A percentile compares a stretch with the other conserved stretches of the same genome.
Evolutionary conservation across 1,140 invertebrate species (phyloP).

Genomic region (Tribolium castaneum): DNA sequence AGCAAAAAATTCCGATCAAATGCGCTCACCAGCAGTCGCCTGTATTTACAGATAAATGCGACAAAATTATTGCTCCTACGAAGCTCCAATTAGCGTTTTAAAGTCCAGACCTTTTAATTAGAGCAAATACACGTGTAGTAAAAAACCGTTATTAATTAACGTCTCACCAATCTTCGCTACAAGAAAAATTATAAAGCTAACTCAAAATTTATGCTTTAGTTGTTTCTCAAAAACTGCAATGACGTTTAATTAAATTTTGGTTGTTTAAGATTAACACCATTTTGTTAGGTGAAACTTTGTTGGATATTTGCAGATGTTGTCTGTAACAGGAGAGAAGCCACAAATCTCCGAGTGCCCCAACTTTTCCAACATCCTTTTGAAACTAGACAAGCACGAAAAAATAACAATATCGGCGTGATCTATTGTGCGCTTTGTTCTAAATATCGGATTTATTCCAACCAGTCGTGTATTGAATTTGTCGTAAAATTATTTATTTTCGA

Average conservation of each 20-base stretch:
- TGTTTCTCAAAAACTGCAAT: too few species aligned
- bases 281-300: conserved; percentile 15
- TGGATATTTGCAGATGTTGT: conserved; percentile 14
- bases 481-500: background rate
- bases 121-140: too few species aligned
- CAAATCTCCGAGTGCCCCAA: background rate
- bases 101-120: too few species aligned
- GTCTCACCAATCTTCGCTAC: background rate
- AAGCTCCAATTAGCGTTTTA: too few species aligned
- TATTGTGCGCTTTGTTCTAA: background rate
- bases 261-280: too few species aligned
- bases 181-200: too few species aligned
- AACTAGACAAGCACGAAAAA: background rate
- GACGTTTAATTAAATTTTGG: too few species aligned
- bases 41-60: too few species aligned
- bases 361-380: background rate
- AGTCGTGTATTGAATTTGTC: background rate
- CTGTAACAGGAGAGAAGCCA: background rate
- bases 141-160: too few species aligned
- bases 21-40: background rate
- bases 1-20: background rate
- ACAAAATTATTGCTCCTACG: too few species aligned
- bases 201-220: too few species aligned
- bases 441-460: background rate
- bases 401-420: background rate